A percentile compares a stretch with the other conserved stretches of the same genome.
These are phyloP conservation scores for Apotomis capreana DNA, from an alignment of 2,888 invertebrate species.

Conservation along the genomic window DNA sequence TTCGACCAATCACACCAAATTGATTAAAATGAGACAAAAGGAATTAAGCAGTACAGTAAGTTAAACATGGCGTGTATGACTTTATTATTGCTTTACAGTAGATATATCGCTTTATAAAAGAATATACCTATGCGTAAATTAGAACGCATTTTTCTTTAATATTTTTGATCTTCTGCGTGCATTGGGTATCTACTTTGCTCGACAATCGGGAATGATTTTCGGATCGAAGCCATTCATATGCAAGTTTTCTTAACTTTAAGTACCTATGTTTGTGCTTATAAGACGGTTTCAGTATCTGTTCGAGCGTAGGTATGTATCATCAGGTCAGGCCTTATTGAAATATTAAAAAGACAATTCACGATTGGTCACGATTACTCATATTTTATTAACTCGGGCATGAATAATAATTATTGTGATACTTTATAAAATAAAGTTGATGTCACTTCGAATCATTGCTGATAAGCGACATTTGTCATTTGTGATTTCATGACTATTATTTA, in stretches of 20 bases:
- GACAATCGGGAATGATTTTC: no score
- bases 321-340: background rate
- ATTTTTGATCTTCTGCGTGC: no score
- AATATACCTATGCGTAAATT: no score
- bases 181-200: no score
- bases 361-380: conserved; percentile 21
- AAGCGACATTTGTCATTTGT: conserved; percentile 24
- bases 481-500: conserved; percentile 4
- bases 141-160: no score
- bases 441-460: conserved; percentile 31
- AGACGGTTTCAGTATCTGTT: background rate
- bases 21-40: background rate
- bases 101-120: no score
- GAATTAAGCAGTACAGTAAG: no score
- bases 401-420: conserved; percentile 22
- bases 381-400: conserved; percentile 8
- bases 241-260: no score
- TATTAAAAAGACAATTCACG: background rate
- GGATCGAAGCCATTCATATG: no score
- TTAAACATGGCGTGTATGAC: no score
- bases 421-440: conserved; percentile 32
- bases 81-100: no score
- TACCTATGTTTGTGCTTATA: background rate
- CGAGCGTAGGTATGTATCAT: background rate
- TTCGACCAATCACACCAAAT: background rate